Percentiles rank a stretch among this genome's conserved stretches.
These are phyloP conservation scores for Hoplias malabaricus DNA, from an alignment of 2,113 vertebrate species.

Conservation along the genomic window DNA sequence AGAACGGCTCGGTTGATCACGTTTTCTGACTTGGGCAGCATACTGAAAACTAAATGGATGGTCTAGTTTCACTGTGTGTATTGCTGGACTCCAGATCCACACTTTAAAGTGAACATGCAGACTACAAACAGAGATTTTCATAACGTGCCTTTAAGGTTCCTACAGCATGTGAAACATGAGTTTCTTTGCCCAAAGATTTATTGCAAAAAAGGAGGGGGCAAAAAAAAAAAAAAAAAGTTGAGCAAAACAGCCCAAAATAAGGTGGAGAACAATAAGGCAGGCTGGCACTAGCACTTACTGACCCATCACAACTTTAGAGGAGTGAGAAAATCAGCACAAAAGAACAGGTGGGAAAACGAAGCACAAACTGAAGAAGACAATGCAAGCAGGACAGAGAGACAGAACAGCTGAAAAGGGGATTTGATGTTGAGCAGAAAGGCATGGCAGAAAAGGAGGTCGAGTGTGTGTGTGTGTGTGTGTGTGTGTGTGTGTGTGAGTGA, in stretches of 20 bases:
- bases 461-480: background rate
- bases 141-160: no score
- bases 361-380: background rate
- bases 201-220: no score
- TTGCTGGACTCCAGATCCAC: no score
- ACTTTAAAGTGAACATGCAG: no score
- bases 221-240: no score
- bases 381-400: background rate
- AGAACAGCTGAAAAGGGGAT: conserved; percentile 22
- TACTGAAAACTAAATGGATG: no score
- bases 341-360: background rate
- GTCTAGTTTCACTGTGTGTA: no score
- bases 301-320: background rate
- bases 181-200: no score
- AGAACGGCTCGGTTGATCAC: no score
- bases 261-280: background rate
- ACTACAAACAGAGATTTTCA: no score
- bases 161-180: no score
- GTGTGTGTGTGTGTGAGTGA: background rate
- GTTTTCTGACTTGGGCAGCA: no score
- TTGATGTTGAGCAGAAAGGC: conserved; percentile 18
- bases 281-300: background rate
- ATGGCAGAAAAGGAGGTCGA: conserved; percentile 12
- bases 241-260: background rate
- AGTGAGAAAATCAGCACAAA: background rate